Evolutionary conservation across 2,888 invertebrate species (phyloP).

Genomic region (Stomorhina lunata): DNA sequence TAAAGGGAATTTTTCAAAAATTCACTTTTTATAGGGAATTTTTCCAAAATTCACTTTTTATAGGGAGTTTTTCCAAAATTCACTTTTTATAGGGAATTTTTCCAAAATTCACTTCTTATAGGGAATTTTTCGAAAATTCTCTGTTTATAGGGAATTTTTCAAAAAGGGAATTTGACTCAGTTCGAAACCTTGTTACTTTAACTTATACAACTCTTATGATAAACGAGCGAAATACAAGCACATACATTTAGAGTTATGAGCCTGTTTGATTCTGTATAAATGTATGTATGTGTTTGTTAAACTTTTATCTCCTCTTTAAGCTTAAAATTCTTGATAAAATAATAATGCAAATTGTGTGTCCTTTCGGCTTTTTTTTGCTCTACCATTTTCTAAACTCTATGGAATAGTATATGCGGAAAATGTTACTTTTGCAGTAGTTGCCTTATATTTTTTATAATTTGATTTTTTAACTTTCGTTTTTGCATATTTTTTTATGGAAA

Average conservation of each 20-base stretch:
- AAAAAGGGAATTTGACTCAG: too few relatives aligned
- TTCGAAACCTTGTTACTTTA: too few relatives aligned
- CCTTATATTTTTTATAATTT: background rate
- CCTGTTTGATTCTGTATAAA: background rate
- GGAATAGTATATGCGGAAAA: constrained; percentile 3
- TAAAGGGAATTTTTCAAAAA: too few relatives aligned
- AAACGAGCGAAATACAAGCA: background rate
- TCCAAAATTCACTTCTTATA: too few relatives aligned
- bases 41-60: too few relatives aligned
- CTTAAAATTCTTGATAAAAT: constrained; percentile 24
- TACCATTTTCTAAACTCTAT: background rate
- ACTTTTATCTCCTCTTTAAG: background rate
- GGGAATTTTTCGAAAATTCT: too few relatives aligned
- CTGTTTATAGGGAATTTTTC: too few relatives aligned
- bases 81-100: too few relatives aligned
- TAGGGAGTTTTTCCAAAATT: too few relatives aligned
- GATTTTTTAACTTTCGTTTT: background rate
- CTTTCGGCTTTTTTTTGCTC: background rate
- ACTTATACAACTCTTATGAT: too few relatives aligned
- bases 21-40: too few relatives aligned
- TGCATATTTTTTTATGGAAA: background rate
- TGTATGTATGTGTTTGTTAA: constrained; percentile 1
- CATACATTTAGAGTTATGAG: background rate
- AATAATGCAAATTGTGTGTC: constrained; percentile 28
- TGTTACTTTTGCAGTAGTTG: constrained; percentile 1